Evolutionary conservation across 1,140 invertebrate genomes (phyloP).

Genomic region (Drosophila punjabiensis): DNA sequence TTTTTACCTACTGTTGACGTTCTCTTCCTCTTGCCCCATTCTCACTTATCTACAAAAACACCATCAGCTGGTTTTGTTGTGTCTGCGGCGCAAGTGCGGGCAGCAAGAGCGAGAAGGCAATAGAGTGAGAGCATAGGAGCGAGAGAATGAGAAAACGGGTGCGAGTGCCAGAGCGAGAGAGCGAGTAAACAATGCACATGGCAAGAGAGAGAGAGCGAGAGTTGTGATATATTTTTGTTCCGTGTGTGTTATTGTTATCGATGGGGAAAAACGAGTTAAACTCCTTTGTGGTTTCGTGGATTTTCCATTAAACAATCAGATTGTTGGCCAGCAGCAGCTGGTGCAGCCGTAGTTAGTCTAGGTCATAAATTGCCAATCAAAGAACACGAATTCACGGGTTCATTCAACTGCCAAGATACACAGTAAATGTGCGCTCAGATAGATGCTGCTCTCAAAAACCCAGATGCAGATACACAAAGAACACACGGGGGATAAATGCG

Average conservation of each 20-base stretch:
- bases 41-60: constrained; percentile 69
- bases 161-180: constrained; percentile 19
- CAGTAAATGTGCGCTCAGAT: constrained; percentile 27
- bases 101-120: constrained; percentile 25
- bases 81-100: constrained; percentile 54
- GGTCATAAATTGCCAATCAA: constrained; percentile 68
- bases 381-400: constrained; percentile 40
- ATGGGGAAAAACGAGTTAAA: constrained; percentile 56
- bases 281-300: constrained; percentile 29
- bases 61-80: constrained; percentile 79
- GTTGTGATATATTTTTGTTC: constrained; percentile 30
- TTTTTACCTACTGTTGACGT: constrained; percentile 50
- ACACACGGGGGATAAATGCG: not conserved
- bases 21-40: constrained; percentile 34
- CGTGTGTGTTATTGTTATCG: constrained; percentile 25
- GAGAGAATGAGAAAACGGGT: not conserved
- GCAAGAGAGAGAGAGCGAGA: constrained; percentile 11
- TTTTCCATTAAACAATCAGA: constrained; percentile 62
- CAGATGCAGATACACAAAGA: constrained; percentile 41
- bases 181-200: constrained; percentile 36
- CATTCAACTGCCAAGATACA: constrained; percentile 65
- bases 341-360: constrained; percentile 61
- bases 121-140: constrained; percentile 4
- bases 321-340: constrained; percentile 29
- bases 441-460: constrained; percentile 9